Conservation (phyloP, 30 jellyfish, hydroid and myxozoan genomes). For the Sanderia malayensis region DNA sequence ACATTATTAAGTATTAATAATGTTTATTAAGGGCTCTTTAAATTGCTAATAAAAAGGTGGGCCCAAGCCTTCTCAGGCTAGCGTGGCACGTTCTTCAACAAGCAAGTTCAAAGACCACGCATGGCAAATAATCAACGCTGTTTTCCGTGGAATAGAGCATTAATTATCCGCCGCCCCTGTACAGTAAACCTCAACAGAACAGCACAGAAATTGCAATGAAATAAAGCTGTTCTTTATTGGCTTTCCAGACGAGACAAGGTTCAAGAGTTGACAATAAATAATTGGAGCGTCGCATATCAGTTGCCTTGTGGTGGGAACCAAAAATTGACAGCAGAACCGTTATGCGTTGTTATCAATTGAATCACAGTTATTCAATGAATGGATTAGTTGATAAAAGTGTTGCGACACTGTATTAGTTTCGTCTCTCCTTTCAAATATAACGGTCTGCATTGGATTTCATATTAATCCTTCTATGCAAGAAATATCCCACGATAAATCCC, state of each 20-base stretch:
- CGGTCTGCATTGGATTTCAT: slow-evolving; percentile 24
- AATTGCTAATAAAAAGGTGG: too few species aligned
- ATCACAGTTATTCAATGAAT: not conserved
- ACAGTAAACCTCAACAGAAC: too few species aligned
- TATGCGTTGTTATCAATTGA: not conserved
- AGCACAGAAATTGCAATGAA: too few species aligned
- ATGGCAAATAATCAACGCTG: too few species aligned
- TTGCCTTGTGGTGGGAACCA: not conserved
- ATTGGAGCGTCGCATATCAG: not conserved
- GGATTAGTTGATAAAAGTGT: not conserved
- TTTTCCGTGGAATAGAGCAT: too few species aligned
- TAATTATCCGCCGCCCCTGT: too few species aligned
- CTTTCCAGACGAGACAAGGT: not conserved
- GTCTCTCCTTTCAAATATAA: slow-evolving; percentile 40
- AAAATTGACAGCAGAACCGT: not conserved
- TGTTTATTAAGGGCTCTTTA: too few species aligned
- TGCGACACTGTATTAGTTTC: slow-evolving; percentile 6
- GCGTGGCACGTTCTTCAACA: too few species aligned
- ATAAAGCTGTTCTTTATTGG: too few species aligned
- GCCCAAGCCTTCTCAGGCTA: too few species aligned
- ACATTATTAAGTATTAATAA: too few species aligned
- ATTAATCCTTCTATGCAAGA: slow-evolving; percentile 33
- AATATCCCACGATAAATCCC: slow-evolving; percentile 18
- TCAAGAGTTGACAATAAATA: not conserved
- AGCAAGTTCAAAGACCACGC: too few species aligned